phyloP scores from a whole-genome alignment of 1,140 invertebrate species.

The Cecropterus lyciades region DNA sequence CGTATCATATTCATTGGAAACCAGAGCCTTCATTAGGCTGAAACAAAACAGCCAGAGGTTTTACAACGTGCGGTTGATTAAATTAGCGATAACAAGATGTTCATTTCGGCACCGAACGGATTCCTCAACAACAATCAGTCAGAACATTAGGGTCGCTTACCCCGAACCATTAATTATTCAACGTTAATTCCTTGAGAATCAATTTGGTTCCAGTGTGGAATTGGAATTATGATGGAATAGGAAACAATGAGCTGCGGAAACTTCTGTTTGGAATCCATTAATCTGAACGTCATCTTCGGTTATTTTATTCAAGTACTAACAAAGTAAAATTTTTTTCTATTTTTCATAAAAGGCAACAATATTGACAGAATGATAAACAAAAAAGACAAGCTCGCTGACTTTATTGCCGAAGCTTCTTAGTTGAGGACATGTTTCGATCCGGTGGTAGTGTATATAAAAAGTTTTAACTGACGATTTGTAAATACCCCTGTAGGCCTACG shows the following conservation, averaged over 20 bases:
- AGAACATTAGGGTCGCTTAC: constrained; percentile 44
- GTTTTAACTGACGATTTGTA: too few relatives aligned
- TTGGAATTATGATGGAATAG: constrained; percentile 55
- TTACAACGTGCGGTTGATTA: constrained; percentile 50
- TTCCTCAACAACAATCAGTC: constrained; percentile 48
- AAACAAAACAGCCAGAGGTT: constrained; percentile 40
- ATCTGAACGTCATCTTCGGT: constrained; percentile 5
- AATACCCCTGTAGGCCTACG: too few relatives aligned
- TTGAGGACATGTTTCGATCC: too few relatives aligned
- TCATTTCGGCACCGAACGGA: constrained; percentile 48
- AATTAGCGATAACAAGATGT: constrained; percentile 58
- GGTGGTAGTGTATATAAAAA: too few relatives aligned
- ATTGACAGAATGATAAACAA: too few relatives aligned
- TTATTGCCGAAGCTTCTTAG: too few relatives aligned
- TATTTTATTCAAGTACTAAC: not conserved
- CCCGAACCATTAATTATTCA: constrained; percentile 64
- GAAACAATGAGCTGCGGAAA: constrained; percentile 56
- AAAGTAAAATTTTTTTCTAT: too few relatives aligned
- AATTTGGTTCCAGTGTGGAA: constrained; percentile 50
- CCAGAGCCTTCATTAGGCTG: constrained; percentile 32
- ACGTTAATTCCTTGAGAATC: constrained; percentile 54
- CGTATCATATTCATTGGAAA: constrained; percentile 33
- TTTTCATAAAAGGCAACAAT: too few relatives aligned
- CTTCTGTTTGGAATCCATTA: constrained; percentile 26
- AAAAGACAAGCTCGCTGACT: too few relatives aligned